Conservation (phyloP, 2,888 invertebrate species). For the Sinopyrophorus schimmeli region DNA sequence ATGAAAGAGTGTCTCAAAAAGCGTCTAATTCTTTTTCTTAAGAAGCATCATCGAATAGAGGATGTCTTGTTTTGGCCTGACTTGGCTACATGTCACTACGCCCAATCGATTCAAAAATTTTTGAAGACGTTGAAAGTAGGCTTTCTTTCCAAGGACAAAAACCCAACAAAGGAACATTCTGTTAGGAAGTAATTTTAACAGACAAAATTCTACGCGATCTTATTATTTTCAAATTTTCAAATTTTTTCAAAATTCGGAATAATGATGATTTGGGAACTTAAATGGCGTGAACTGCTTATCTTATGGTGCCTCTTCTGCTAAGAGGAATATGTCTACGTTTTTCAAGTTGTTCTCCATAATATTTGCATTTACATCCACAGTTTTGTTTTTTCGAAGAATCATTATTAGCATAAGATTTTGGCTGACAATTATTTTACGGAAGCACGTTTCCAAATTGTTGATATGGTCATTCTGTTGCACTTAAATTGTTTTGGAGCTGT, state of each 20-base stretch:
- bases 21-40: constrained; percentile 1
- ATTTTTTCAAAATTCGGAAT: neutral
- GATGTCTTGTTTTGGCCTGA: constrained; percentile 1
- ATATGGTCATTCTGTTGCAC: neutral
- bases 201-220: no score
- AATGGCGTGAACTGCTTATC: constrained; percentile 1
- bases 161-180: no score
- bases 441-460: neutral
- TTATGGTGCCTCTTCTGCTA: constrained; percentile 2
- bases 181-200: no score
- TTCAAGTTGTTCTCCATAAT: neutral
- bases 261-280: neutral
- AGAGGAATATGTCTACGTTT: constrained; percentile 3
- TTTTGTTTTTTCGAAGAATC: no score
- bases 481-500: constrained; percentile 3
- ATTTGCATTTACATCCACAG: neutral
- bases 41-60: neutral
- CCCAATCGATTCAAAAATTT: no score
- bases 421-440: neutral
- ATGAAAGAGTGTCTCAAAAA: neutral
- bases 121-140: no score
- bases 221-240: no score
- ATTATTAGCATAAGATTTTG: no score
- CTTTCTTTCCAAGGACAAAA: no score
- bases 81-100: neutral